Evolutionary conservation across 2,797 vertebrate genomes (phyloP).

Genomic region (Mus spretus): DNA sequence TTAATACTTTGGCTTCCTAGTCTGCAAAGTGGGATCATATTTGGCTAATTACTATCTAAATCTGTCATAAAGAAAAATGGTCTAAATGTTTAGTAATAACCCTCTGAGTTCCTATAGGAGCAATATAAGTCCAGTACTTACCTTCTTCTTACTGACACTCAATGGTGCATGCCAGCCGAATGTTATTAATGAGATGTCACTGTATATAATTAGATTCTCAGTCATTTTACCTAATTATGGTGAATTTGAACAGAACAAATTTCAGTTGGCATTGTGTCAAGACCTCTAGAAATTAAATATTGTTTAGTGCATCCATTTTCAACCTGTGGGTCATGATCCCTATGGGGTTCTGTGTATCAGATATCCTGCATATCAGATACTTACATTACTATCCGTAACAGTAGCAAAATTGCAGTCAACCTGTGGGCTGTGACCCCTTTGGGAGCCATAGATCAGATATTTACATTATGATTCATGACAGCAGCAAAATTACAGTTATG

Average conservation of each 20-base stretch:
- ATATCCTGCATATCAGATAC: background rate
- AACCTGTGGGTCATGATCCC: background rate
- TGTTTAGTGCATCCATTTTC: background rate
- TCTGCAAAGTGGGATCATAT: background rate
- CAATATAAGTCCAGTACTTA: background rate
- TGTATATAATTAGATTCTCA: background rate
- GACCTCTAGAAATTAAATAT: background rate
- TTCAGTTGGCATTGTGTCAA: background rate
- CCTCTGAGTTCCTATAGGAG: background rate
- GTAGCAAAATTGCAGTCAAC: background rate
- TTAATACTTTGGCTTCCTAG: background rate
- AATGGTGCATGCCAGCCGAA: background rate
- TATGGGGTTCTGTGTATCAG: background rate
- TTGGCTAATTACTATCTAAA: background rate
- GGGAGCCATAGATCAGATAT: background rate
- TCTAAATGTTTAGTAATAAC: background rate
- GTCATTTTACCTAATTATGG: background rate
- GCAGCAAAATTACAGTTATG: background rate
- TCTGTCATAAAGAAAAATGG: background rate
- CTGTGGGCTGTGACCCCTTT: no score
- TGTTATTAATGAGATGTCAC: background rate
- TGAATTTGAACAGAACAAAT: background rate
- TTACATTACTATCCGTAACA: background rate
- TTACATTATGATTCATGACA: background rate
- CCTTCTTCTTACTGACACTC: background rate